Evolutionary conservation across 92 coral and sea anemone species (phyloP).

Genomic region (Umimayanthus chanpuru): DNA sequence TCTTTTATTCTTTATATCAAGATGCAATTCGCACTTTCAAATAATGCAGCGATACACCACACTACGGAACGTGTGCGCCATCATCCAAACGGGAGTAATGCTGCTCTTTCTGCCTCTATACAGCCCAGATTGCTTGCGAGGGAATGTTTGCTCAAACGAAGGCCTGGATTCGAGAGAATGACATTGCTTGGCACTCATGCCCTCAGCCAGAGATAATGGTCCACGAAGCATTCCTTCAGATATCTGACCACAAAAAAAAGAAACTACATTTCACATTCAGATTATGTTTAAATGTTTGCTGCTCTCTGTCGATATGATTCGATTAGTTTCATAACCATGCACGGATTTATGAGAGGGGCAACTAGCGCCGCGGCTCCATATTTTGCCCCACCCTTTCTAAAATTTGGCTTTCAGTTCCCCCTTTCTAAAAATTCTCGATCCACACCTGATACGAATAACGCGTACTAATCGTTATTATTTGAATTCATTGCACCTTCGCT

Average conservation of each 20-base stretch:
- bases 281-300: no score
- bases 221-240: slow-evolving; percentile 49
- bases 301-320: no score
- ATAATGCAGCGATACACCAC: slow-evolving; percentile 62
- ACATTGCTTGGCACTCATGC: slow-evolving; percentile 54
- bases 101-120: slow-evolving; percentile 49
- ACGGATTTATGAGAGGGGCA: no score
- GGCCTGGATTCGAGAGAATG: slow-evolving; percentile 45
- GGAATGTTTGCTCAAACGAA: slow-evolving; percentile 54
- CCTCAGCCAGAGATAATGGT: slow-evolving; percentile 49
- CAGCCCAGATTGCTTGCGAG: slow-evolving; percentile 53
- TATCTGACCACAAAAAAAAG: slow-evolving; percentile 37
- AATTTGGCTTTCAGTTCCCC: no score
- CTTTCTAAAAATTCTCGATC: no score
- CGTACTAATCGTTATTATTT: no score
- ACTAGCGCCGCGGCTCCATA: no score
- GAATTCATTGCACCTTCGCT: no score
- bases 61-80: slow-evolving; percentile 36
- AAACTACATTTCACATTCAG: background rate
- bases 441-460: no score
- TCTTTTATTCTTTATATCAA: no score
- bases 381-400: no score
- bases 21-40: background rate
- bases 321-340: no score
- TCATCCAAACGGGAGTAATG: slow-evolving; percentile 48